Conservation (phyloP, 2,797 vertebrate species). For the Peromyscus attwateri region DNA sequence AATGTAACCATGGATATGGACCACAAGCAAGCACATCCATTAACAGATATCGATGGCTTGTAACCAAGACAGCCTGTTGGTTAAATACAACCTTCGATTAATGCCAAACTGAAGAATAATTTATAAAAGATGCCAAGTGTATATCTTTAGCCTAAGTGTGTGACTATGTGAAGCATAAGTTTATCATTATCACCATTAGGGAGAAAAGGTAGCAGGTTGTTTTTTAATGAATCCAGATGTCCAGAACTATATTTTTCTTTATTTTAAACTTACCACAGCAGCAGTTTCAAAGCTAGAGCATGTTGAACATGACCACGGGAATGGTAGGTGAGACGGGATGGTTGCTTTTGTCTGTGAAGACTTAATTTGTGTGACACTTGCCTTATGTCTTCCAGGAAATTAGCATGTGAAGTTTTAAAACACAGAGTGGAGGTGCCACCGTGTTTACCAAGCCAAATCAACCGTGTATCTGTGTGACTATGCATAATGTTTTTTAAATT, state of each 20-base stretch:
- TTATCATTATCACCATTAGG: conserved; percentile 67
- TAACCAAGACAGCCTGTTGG: conserved; percentile 58
- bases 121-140: conserved; percentile 55
- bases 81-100: conserved; percentile 64
- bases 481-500: background rate
- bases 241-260: conserved; percentile 48
- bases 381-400: conserved; percentile 77
- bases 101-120: conserved; percentile 59
- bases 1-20: conserved; percentile 44
- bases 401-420: conserved; percentile 63
- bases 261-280: conserved; percentile 54
- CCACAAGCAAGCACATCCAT: conserved; percentile 26
- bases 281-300: conserved; percentile 45
- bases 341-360: conserved; percentile 74
- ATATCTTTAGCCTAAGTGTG: conserved; percentile 52
- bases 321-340: conserved; percentile 65
- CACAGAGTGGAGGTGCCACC: background rate
- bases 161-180: conserved; percentile 50
- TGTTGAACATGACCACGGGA: conserved; percentile 47
- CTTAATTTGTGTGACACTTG: conserved; percentile 73
- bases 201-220: conserved; percentile 32
- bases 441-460: conserved; percentile 32
- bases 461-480: background rate
- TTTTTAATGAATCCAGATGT: conserved; percentile 80
- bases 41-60: background rate